phyloP scores from a whole-genome alignment of 2,888 invertebrate species.

The Scrobipalpa costella region DNA sequence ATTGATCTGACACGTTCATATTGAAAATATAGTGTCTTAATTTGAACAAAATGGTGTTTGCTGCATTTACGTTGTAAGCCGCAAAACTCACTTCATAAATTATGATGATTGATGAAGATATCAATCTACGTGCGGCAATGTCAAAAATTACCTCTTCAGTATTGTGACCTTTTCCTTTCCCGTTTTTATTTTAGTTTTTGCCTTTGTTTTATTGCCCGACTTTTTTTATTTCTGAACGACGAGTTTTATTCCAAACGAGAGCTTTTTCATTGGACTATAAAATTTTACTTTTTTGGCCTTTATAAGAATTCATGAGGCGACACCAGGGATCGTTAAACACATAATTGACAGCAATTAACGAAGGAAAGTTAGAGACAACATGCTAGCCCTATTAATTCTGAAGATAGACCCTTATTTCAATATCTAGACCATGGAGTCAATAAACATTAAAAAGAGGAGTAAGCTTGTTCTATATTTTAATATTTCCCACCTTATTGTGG shows the following conservation, averaged over 20 bases:
- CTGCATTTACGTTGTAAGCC: neutral
- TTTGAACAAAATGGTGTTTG: neutral
- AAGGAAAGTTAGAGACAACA: conserved; percentile 39
- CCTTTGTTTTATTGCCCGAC: neutral
- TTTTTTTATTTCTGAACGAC: neutral
- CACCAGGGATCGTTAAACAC: conserved; percentile 26
- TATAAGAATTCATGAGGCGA: conserved; percentile 16
- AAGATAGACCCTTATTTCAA: conserved; percentile 30
- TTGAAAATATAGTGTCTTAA: neutral
- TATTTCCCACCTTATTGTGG: too few relatives aligned
- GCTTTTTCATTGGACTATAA: neutral
- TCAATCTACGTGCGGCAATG: neutral
- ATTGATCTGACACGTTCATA: neutral
- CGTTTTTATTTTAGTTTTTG: neutral
- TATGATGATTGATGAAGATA: conserved; percentile 14
- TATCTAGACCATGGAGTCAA: conserved; percentile 11
- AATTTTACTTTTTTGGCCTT: conserved; percentile 13
- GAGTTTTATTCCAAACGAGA: conserved; percentile 1
- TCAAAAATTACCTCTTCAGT: conserved; percentile 11
- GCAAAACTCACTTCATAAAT: conserved; percentile 10
- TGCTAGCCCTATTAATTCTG: conserved; percentile 30
- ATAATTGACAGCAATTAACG: conserved; percentile 39
- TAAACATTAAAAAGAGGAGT: neutral
- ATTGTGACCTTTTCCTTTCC: conserved; percentile 3
- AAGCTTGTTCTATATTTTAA: neutral